Base-by-base conservation (phyloP, 92 coral and sea anemone genomes). In the Paramuricea clavata region DNA sequence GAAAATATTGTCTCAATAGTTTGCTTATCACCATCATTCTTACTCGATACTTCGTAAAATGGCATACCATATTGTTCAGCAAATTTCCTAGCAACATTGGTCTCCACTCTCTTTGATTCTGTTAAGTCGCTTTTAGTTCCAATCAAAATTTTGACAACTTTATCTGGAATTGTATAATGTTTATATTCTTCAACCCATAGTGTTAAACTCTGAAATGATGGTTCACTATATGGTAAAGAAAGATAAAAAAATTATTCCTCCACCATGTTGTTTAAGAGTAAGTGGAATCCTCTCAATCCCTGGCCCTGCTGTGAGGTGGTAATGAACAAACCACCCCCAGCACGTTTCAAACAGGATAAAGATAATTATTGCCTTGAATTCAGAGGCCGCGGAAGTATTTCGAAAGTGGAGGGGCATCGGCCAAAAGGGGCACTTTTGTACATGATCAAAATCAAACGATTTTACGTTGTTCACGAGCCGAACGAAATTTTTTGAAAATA, bases 51-150 rank as follows among this genome's bases (percentile, higher is more conserved):
- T 81, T 97, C 99, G 95, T 98, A 94, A 74, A 97, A 83, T 3
- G 98, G 95, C 99, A 97, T 97, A 32, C 57, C 86, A 82, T 94
- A 95, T 19, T 44, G 34, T 71, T 94, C 97, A 25, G 99, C 99
- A 93, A 97, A 97, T 79, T 93, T 94, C 56, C 93, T 74, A 61
- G 99, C 99, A 83, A 83, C 93, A 69, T 92, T 97, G n/a, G 99
- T 91, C 73, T 89, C 92, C 0, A 97, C 98, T 52, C 88, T 90
- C 79, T 94, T 94, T 67, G 82, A 90, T 33, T 81, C 79, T 72
- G 90, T 92, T 34, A 97, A 90, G 70, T 97, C 99, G 74, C 99
- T 94, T 68, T 97, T 97, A 78, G 94, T 97, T 33, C 99, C 99
- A 74, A 97, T 93, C 65, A 97, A 83, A 80, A 97, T 88, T 81